phyloP scores from a whole-genome alignment of 2,888 invertebrate genomes.

The Leptinotarsa rubiginosa region DNA sequence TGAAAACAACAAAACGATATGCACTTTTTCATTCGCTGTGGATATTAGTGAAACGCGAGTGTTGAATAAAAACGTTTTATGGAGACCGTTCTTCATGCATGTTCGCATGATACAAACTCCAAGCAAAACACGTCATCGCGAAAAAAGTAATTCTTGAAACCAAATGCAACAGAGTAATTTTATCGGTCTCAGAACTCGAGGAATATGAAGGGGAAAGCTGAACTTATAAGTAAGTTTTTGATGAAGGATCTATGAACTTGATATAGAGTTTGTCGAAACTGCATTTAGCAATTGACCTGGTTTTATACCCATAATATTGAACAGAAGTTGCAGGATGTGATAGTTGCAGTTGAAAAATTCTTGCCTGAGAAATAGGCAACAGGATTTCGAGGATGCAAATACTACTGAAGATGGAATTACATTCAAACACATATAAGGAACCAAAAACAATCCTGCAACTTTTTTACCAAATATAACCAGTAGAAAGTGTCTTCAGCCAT shows the following conservation, averaged over 20 bases:
- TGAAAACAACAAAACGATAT: background rate
- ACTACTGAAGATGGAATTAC: too few relatives aligned
- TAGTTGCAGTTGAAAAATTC: too few relatives aligned
- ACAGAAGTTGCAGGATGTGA: too few relatives aligned
- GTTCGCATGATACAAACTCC: conserved; percentile 12
- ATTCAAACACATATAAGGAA: too few relatives aligned
- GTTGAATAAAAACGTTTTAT: conserved; percentile 16
- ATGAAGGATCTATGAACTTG: background rate
- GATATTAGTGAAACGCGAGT: conserved; percentile 18
- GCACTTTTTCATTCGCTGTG: conserved; percentile 12
- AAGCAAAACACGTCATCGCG: conserved; percentile 1
- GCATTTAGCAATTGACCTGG: background rate
- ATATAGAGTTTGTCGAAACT: background rate
- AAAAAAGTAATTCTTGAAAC: conserved; percentile 12
- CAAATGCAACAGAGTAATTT: conserved; percentile 10
- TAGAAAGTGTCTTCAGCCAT: too few relatives aligned
- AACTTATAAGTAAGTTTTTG: background rate
- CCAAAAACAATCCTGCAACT: too few relatives aligned
- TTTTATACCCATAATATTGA: too few relatives aligned
- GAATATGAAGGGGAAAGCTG: background rate
- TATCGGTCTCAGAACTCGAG: background rate
- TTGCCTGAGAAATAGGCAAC: background rate
- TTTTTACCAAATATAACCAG: too few relatives aligned
- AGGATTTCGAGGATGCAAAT: background rate
- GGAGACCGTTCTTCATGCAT: conserved; percentile 5